phyloP scores from a whole-genome alignment of 2,888 invertebrate species.

The Meganola albula region DNA sequence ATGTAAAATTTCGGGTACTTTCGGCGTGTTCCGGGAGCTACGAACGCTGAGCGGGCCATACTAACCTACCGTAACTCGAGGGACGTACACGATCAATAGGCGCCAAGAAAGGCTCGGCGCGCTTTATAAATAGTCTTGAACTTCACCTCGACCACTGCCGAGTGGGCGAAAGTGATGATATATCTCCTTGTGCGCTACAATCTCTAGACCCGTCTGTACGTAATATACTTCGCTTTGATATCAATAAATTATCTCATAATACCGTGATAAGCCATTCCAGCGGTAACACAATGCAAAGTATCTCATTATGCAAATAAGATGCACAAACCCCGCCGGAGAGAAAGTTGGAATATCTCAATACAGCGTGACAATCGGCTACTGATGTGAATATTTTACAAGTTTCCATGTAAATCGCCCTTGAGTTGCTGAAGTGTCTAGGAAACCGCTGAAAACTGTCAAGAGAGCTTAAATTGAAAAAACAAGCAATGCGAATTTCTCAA shows the following conservation, averaged over 20 bases:
- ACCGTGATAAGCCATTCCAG: slow-evolving; percentile 46
- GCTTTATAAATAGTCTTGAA: slow-evolving; percentile 76
- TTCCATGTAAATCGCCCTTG: slow-evolving; percentile 65
- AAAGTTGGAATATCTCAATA: slow-evolving; percentile 71
- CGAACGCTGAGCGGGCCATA: slow-evolving; percentile 58
- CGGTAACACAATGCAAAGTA: slow-evolving; percentile 47
- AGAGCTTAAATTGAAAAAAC: slow-evolving; percentile 51
- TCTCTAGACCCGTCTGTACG: slow-evolving; percentile 22
- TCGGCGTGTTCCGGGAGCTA: slow-evolving; percentile 69
- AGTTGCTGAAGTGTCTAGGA: slow-evolving; percentile 30
- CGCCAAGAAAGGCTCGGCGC: slow-evolving; percentile 61
- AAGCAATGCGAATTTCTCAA: slow-evolving; percentile 49
- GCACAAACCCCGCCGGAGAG: slow-evolving; percentile 53
- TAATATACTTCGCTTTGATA: slow-evolving; percentile 32
- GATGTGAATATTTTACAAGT: slow-evolving; percentile 71
- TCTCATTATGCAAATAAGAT: slow-evolving; percentile 67
- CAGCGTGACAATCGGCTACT: slow-evolving; percentile 68
- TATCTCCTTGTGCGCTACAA: slow-evolving; percentile 45
- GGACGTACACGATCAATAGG: slow-evolving; percentile 67
- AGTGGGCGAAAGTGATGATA: slow-evolving; percentile 60
- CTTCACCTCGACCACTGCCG: slow-evolving; percentile 61
- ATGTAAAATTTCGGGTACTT: slow-evolving; percentile 71
- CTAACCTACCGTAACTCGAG: slow-evolving; percentile 75
- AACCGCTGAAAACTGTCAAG: slow-evolving; percentile 49
- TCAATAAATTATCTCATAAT: slow-evolving; percentile 42